Evolutionary conservation across 2,113 vertebrate species (phyloP).

Genomic region (Oophaga pumilio): DNA sequence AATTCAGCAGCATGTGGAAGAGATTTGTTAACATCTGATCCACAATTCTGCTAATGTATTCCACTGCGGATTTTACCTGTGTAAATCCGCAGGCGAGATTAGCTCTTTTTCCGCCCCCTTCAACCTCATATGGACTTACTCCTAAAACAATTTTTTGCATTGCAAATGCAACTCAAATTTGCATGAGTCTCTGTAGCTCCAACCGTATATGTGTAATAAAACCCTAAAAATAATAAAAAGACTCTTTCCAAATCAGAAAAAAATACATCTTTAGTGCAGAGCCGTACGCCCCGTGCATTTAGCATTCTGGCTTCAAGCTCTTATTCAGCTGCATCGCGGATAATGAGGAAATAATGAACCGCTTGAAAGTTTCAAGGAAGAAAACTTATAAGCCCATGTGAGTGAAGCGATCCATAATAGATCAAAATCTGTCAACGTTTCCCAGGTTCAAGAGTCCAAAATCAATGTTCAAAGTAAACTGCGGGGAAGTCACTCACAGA

Average conservation of each 20-base stretch:
- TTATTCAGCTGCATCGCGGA: neutral
- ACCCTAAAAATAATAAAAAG: neutral
- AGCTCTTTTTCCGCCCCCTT: no score
- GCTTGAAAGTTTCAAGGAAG: neutral
- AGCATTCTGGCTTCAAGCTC: neutral
- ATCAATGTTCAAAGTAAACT: slow-evolving; percentile 1
- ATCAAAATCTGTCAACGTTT: neutral
- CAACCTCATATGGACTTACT: no score
- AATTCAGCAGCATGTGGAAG: no score
- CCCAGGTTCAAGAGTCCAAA: neutral
- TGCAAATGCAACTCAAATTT: neutral
- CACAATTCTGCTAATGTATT: no score
- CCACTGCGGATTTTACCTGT: no score
- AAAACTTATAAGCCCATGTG: neutral
- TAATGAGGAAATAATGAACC: slow-evolving; percentile 10
- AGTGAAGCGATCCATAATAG: neutral
- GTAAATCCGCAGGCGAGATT: no score
- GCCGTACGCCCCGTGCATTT: neutral
- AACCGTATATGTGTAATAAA: neutral
- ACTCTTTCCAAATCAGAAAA: neutral
- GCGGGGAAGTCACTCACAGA: neutral
- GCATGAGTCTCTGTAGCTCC: neutral
- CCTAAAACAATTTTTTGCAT: neutral
- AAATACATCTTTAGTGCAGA: neutral
- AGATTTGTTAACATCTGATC: no score